Evolutionary conservation across 1,140 invertebrate species (phyloP), one percentile per base, ranked within the genome.

Genomic region (Drosophila obscura): DNA sequence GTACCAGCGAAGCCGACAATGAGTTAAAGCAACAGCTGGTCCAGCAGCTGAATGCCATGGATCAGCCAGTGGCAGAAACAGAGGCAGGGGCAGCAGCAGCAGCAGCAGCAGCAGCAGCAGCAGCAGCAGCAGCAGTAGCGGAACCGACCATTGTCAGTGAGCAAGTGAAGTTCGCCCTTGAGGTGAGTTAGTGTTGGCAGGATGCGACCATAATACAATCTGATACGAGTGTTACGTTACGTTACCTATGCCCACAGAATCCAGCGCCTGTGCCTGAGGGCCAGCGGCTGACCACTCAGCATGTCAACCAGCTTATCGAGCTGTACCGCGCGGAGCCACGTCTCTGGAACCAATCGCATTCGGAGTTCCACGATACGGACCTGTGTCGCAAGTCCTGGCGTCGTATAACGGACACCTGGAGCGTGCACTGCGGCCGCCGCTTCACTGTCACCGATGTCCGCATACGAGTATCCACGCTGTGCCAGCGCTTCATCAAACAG

Each of bases 401-500:
- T 0, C 53, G 67, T 15, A 87, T 90, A 6, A 90, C 88, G 6
- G 60, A 78, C 0, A 50, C 53, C 0, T 90, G 79, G 81, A 77
- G 74, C 13, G 63, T 56, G 2, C 59, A 83, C 39, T 90, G 87
- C 8, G 69, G 77, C 0, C 79, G 88, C 0, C 51, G 53, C 8
- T 90, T 90, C 39, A 80, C 24, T 13, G 73, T 87, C 2, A 83
- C 81, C 1, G 88, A 90, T 3, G 80, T 90, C 0, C 48, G 87
- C 0, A 90, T 90, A 5, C 50, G 88, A 0, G 67, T 90, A 0
- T 87, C 82, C 3, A 90, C 87, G 9, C 53, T 90, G 0, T 90
- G 88, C 19, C 87, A 90, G 56, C 71, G 87, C 0, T 90, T 81
- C 44, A 51, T 87, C 0, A 83, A 90, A 60, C 88, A 90, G 28